Evolutionary conservation across 2,888 invertebrate species (phyloP), one percentile per base, ranked within the genome.

Genomic region (Lepidonotus clava): DNA sequence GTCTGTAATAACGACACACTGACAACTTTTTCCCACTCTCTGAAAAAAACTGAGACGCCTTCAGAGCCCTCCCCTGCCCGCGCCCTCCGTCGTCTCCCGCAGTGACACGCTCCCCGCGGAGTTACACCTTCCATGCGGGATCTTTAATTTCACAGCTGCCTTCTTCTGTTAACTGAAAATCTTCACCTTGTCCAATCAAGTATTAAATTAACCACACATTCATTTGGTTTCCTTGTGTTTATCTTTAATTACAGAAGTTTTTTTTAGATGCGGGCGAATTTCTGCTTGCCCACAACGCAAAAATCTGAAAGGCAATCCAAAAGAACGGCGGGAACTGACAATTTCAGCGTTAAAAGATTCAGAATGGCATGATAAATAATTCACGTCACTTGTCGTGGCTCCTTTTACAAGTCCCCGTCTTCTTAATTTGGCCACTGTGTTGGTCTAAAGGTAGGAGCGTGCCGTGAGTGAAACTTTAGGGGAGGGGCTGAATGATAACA

Each of bases 131-230:
- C 36, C n/a, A n/a, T n/a, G n/a, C 0, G 71, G 61, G 71, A 71
- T 18, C 21, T 71, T 71, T 71, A 71, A 71, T 71, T 71, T 71
- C 71, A 71, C 71, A 71, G 71, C 38, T 71, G 71, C 38, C 71
- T 34, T 71, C 71, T 36, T n/a, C 36, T 1, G 71, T 71, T 71
- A 71, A 34, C 71, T 71, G 71, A 1, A 32, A 71, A 32, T 14
- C 6, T 14, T 38, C 71, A 71, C 71, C 71, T 71, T 38, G 36
- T 38, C 36, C 71, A 71, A 71, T 71, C 71, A 71, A 32, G 36
- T 71, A 34, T 71, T 38, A 71, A 71, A 71, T 71, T 71, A 71
- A 34, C 71, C 34, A 34, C 71, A 11, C 71, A 11, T 18, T 18
- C 71, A 6, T 24, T n/a, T 21, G 2, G 18, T 34, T 36, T 71